These are phyloP conservation scores for Clarias macrocephalus DNA, from an alignment of 2,113 vertebrate genomes.

Conservation along the genomic window DNA sequence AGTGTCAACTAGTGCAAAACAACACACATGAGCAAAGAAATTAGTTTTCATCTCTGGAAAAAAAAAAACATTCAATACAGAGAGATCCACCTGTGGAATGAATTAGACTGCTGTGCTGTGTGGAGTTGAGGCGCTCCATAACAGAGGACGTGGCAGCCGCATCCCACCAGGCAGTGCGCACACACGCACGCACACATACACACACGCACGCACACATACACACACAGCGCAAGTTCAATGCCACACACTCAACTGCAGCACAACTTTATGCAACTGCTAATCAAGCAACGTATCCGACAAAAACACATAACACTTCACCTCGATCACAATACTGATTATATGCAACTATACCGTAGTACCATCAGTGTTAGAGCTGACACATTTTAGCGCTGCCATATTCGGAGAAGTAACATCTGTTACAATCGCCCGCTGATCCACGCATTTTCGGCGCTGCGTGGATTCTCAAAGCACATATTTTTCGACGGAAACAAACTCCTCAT, in stretches of 20 bases:
- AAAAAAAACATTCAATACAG: neutral
- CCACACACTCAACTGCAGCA: neutral
- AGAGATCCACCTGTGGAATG: constrained; percentile 54
- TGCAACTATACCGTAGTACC: neutral
- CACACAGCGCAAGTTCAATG: constrained; percentile 36
- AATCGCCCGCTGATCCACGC: neutral
- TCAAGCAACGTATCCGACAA: neutral
- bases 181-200: neutral
- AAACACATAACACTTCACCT: neutral
- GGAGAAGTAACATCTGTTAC: constrained; percentile 38
- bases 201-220: constrained; percentile 2
- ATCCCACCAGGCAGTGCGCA: constrained; percentile 45
- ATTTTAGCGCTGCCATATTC: neutral
- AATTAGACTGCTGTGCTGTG: constrained; percentile 32
- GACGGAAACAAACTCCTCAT: neutral
- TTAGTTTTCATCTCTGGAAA: neutral
- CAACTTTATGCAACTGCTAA: constrained; percentile 16
- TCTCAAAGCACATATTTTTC: neutral
- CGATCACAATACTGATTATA: neutral
- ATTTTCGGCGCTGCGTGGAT: neutral
- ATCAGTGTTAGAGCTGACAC: neutral
- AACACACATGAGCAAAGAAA: neutral
- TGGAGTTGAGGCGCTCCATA: constrained; percentile 20
- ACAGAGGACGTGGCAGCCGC: constrained; percentile 60
- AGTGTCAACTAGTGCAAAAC: neutral